Base-by-base conservation (phyloP, 1,140 invertebrate species). In the Bombus turneri region DNA sequence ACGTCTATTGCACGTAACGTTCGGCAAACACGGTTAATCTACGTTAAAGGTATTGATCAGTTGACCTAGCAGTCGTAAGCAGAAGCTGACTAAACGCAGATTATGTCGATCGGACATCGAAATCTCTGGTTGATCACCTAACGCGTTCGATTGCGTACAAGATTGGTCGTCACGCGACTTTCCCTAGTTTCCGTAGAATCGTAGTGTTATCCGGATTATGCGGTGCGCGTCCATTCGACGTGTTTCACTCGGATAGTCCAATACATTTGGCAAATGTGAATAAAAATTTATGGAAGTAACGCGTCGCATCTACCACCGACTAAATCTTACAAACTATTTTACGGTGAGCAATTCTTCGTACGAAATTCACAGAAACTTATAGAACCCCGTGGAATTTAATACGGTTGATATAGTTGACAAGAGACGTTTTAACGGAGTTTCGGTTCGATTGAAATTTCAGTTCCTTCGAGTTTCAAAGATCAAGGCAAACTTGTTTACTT, bases 121-220 rank as follows among this genome's bases (percentile, higher is more conserved):
- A 43, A 81, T 81, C 53, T 62, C 80, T 37, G 25, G 28, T 31
- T 73, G 80, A 81, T 62, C 37, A 22, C 53, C 53, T 84, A 84
- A 62, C 39, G 0, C 37, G 37, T 34, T 71, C 64, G 18, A 34
- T 39, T 28, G 59, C 59, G 64, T 68, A 59, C n/a, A 47, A 37
- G 74, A 66, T 34, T 37, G 66, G 37, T 53, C 66, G 25, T 22
- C n/a, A 31, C 28, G 31, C 25, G 75, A 78, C 47, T 84, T 84
- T 68, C 72, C 22, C 18, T 3, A 41, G n/a, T 84, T 84, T 57
- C 62, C n/a, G 22, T 25, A 68, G 47, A 62, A 71, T 79, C 31
- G 25, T 25, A 22, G 75, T 62, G 47, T 79, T 59, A 79, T 53
- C 43, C 15, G 66, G 66, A 79, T 84, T 84, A 72, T 37, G n/a